Base-by-base conservation (phyloP, 2,113 vertebrate genomes). In the Oryzias curvinotus region DNA sequence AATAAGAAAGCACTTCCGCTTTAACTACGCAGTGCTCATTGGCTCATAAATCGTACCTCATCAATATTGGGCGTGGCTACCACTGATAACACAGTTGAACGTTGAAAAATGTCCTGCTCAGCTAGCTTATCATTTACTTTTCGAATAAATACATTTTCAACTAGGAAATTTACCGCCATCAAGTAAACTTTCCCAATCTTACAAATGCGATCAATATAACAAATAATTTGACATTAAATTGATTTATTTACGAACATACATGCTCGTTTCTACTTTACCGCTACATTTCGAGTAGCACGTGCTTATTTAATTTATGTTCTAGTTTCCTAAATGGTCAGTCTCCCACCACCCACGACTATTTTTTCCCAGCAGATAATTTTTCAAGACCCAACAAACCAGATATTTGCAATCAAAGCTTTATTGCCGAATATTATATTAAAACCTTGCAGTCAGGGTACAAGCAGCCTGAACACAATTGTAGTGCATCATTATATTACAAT, bases 401-500 rank as follows among this genome's bases (percentile, higher is more conserved):
- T 28, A 51, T 75, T 65, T 86, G 81, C 71, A 83, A 82, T 88
- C 75, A 87, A 88, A 84, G 84, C 85, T 92, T 93, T 93, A 93
- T 93, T 93, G 91, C 91, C 89, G 83, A 82, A 75, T 87, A 89
- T 88, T 80, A 89, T 89, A 89, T 82, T 77, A 87, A 36, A 88
- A 90, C 80, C 84, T 85, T 89, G 87, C 86, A 81, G 69, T 87
- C 85, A 81, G 83, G 78, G 68, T 80, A 69, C 64, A 84, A 86
- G 80, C 85, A 74, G 71, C 86, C 88, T 87, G 84, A 90, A 90
- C 89, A 89, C 87, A 85, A 84, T 83, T 68, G 80, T 87, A 83
- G 85, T 90, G 82, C 89, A 91, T 88, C 88, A 90, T 89, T 90
- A 91, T 89, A 67, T 77, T 89, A 89, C 88, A 92, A 80, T 91